Conservation (phyloP, 2,113 vertebrate genomes). For the Protomyctophum bolini region DNA sequence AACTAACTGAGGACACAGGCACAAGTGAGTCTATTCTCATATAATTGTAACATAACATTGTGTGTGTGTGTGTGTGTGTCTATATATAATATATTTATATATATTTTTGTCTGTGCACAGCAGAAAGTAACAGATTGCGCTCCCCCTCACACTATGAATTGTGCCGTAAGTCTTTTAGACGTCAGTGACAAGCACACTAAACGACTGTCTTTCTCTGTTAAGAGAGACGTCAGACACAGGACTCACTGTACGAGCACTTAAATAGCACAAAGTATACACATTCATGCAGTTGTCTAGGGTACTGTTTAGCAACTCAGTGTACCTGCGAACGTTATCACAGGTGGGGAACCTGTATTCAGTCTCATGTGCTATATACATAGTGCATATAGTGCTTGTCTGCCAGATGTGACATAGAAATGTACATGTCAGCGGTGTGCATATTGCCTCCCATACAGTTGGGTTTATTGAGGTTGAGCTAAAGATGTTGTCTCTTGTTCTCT, state of each 20-base stretch:
- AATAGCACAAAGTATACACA: conserved; percentile 18
- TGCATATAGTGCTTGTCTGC: conserved; percentile 28
- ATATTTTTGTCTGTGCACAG: no score
- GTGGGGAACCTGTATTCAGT: background rate
- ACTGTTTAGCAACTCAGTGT: background rate
- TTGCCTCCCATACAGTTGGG: conserved; percentile 64
- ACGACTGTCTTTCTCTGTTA: conserved; percentile 56
- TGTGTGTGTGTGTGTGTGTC: no score
- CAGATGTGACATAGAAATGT: conserved; percentile 38
- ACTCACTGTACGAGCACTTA: conserved; percentile 21
- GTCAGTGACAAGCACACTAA: conserved; percentile 52
- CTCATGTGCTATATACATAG: background rate
- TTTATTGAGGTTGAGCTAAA: conserved; percentile 64
- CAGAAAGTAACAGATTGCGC: conserved; percentile 4
- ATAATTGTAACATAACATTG: no score
- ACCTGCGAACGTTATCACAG: background rate
- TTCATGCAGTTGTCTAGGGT: no score
- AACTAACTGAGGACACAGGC: no score
- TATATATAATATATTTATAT: no score
- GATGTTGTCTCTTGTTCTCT: no score
- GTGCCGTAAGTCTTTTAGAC: conserved; percentile 34
- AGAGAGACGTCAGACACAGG: conserved; percentile 41
- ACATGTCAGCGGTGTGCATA: conserved; percentile 61
- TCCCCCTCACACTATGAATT: conserved; percentile 26
- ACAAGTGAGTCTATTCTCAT: no score